Conservation (phyloP, 2,888 invertebrate genomes). For the Athalia circularis region DNA sequence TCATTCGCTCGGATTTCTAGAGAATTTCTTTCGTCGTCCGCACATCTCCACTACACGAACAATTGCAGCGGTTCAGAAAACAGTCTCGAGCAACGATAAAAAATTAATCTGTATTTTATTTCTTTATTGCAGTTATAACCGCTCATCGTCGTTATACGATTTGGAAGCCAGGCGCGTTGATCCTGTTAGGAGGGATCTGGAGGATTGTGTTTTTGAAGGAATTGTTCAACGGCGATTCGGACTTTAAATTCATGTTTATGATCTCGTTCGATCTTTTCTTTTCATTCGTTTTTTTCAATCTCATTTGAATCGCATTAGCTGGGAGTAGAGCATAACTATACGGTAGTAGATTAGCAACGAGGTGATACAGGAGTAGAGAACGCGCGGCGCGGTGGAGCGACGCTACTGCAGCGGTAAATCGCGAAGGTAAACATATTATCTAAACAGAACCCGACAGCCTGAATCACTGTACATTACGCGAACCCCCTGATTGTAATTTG, state of each 20-base stretch:
- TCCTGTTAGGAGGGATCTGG: no score
- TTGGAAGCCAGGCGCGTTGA: no score
- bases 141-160: no score
- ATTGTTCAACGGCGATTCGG: no score
- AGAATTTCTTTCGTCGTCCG: no score
- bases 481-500: constrained; percentile 68
- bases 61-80: no score
- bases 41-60: no score
- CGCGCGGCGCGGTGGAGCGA: constrained; percentile 26
- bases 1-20: not conserved
- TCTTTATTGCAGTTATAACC: no score
- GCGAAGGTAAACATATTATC: constrained; percentile 56
- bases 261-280: not conserved
- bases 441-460: constrained; percentile 62
- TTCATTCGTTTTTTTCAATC: not conserved
- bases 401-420: constrained; percentile 27
- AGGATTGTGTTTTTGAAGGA: no score
- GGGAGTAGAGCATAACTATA: not conserved
- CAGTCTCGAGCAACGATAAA: no score
- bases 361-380: constrained; percentile 32
- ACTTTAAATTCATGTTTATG: no score
- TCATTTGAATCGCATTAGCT: constrained; percentile 3
- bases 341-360: constrained; percentile 6
- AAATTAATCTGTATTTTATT: no score
- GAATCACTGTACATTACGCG: constrained; percentile 62